Percentiles rank a stretch among this genome's conserved stretches.
Conservation (phyloP, 1,140 invertebrate genomes). For the Paramacrobiotus metropolitanus region DNA sequence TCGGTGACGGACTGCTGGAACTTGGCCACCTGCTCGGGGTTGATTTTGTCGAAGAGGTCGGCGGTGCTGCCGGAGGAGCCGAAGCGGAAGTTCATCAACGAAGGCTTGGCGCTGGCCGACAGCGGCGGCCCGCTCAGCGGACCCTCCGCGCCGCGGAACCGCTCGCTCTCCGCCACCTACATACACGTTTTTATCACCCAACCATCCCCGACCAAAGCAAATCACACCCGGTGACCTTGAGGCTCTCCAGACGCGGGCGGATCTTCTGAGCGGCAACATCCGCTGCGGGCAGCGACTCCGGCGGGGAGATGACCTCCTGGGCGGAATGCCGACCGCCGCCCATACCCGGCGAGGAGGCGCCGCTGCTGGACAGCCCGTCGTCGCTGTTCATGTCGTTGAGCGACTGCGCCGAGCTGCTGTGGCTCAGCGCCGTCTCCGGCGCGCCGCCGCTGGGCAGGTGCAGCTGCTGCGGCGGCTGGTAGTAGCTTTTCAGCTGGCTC, state of each 20-base stretch:
- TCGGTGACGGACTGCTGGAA: neutral
- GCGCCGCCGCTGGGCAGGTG: too few species aligned
- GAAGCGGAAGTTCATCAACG: slow-evolving; percentile 11
- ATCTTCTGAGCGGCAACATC: too few species aligned
- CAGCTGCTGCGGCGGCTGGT: slow-evolving; percentile 5
- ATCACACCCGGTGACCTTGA: too few species aligned
- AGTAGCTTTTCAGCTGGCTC: slow-evolving; percentile 11
- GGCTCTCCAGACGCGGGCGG: too few species aligned
- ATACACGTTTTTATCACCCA: too few species aligned
- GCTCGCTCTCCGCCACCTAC: too few species aligned
- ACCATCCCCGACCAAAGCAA: too few species aligned
- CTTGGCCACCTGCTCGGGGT: neutral
- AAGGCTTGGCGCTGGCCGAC: slow-evolving; percentile 5
- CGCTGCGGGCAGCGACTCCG: too few species aligned
- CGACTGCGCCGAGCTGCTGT: slow-evolving; percentile 4
- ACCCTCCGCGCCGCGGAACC: too few species aligned
- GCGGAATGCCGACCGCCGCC: too few species aligned
- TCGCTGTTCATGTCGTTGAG: slow-evolving; percentile 7
- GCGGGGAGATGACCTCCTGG: too few species aligned
- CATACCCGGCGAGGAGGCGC: slow-evolving; percentile 40
- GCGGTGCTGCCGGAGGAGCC: slow-evolving; percentile 10
- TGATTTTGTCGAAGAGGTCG: neutral
- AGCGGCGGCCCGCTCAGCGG: too few species aligned
- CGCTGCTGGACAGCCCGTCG: slow-evolving; percentile 19
- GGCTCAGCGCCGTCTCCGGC: neutral